Base-by-base conservation (phyloP, 2,113 vertebrate genomes). In the Tragelaphus strepsiceros region DNA sequence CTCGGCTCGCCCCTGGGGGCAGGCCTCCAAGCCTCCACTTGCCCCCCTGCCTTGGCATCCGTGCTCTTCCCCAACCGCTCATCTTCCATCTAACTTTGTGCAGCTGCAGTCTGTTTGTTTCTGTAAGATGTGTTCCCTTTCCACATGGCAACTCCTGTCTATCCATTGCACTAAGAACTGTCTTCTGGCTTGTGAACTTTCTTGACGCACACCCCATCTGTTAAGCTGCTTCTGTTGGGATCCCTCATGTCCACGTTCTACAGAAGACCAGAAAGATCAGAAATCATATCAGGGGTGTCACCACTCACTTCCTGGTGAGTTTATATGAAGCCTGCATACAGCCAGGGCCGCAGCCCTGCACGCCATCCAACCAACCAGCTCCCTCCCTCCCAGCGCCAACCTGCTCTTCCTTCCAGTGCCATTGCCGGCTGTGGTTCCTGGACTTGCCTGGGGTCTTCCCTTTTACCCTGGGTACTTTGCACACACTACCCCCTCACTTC, bases 191-290 rank as follows among this genome's bases (percentile, higher is more conserved):
- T 2, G 19, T 26, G n/a, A 91, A 46, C 24, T 46, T 71, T 32
- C n/a, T 30, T 1, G 2, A 81, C 2, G 4, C 51, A 54, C 15
- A 39, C 1, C 17, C 56, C 10, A 35, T 14, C 2, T 35, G 5
- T 19, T 53, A 2, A 22, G 58, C 13, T 15, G 5, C 64, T 85
- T 46, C 16, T 7, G 64, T 54, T 46, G 1, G 51, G 21, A 16
- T 82, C 46, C 59, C 26, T 43, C n/a, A 9, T 16, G 15, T 39
- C n/a, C 10, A 11, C 5, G 10, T 17, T 46, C 67, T 32, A 30
- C 16, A 15, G 17, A 3, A 21, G 54, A 86, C 5, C 35, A 58
- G 46, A 49, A 13, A 3, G 8, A 30, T 35, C n/a, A 28, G 12
- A 32, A 53, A 46, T 54, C 16, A 1, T 3, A 10, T 71, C 19